phyloP scores from a whole-genome alignment of 1,140 invertebrate genomes.

The Drosophila biarmipes region DNA sequence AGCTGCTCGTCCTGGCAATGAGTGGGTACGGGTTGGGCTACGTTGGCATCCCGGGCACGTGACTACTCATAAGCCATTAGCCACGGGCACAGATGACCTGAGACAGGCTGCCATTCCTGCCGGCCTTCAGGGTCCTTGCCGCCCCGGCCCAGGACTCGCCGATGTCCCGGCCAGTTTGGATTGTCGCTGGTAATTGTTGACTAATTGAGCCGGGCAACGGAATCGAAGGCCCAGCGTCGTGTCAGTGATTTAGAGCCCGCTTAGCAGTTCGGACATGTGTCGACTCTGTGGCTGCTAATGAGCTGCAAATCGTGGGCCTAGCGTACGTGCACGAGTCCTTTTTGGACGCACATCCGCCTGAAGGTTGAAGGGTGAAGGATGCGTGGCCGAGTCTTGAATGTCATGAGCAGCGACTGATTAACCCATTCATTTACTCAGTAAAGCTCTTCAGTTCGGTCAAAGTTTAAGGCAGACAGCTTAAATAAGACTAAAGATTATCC shows the following conservation, averaged over 20 bases:
- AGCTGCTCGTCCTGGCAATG: not conserved
- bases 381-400: slow-evolving; percentile 23
- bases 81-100: slow-evolving; percentile 27
- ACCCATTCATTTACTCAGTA: slow-evolving; percentile 24
- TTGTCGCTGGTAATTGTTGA: slow-evolving; percentile 77
- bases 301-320: slow-evolving; percentile 77
- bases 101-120: slow-evolving; percentile 12
- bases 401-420: slow-evolving; percentile 18
- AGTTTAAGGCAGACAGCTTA: not conserved
- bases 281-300: slow-evolving; percentile 74
- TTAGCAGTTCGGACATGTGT: slow-evolving; percentile 80
- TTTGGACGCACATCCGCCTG: slow-evolving; percentile 10
- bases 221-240: slow-evolving; percentile 38
- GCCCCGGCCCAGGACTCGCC: not conserved
- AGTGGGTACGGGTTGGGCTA: not conserved
- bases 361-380: not conserved
- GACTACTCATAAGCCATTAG: slow-evolving; percentile 81
- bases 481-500: not conserved
- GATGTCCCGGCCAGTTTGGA: slow-evolving; percentile 53
- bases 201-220: slow-evolving; percentile 68
- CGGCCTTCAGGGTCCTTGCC: slow-evolving; percentile 4
- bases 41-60: slow-evolving; percentile 56
- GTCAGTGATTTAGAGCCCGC: slow-evolving; percentile 77
- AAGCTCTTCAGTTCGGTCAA: not conserved
- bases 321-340: slow-evolving; percentile 61